Conservation (phyloP, 2,797 vertebrate species). For the Lacerta agilis region DNA sequence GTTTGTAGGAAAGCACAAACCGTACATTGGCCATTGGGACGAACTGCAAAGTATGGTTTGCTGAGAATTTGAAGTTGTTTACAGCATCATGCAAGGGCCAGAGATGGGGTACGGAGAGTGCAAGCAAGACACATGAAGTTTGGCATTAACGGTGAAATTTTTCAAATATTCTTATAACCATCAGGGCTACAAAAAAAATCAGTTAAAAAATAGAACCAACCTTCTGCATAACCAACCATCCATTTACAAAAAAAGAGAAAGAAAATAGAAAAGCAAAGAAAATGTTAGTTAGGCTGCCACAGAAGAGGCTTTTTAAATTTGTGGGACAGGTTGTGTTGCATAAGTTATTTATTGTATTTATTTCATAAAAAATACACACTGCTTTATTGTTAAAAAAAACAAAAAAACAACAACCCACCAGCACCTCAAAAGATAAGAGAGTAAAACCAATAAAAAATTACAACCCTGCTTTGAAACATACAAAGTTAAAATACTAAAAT, state of each 20-base stretch:
- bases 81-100: not conserved
- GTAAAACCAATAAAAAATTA: too few relatives aligned
- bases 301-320: not conserved
- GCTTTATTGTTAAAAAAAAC: too few relatives aligned
- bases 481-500: too few relatives aligned
- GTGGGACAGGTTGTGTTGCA: not conserved
- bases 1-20: not conserved
- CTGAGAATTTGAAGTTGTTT: not conserved
- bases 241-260: slow-evolving; percentile 20
- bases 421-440: too few relatives aligned
- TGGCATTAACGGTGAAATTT: not conserved
- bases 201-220: not conserved
- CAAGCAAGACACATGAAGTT: not conserved
- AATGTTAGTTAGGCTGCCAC: not conserved
- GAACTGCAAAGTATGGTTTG: not conserved
- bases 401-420: too few relatives aligned
- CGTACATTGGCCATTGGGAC: not conserved
- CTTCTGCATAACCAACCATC: not conserved
- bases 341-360: slow-evolving; percentile 12
- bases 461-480: too few relatives aligned
- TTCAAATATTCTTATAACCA: not conserved
- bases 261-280: not conserved
- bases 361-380: too few relatives aligned
- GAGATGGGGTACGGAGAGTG: not conserved
- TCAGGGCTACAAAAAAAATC: not conserved